Percentiles rank a stretch among this genome's conserved stretches.
phyloP scores from a whole-genome alignment of 2,113 vertebrate genomes.

The Dromas ardeola region DNA sequence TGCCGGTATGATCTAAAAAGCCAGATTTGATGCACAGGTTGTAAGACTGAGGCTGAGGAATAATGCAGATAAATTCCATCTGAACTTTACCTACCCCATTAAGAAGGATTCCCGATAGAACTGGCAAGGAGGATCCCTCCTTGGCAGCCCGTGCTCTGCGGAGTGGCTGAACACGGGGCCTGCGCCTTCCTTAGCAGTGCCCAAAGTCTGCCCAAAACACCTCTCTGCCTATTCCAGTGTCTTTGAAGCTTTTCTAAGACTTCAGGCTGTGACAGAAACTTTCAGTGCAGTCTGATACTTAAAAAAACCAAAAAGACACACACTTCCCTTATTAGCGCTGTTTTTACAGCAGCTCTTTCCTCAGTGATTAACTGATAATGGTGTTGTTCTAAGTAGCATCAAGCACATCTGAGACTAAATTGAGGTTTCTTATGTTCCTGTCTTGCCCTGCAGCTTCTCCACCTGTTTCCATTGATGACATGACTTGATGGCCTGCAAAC shows the following conservation, averaged over 20 bases:
- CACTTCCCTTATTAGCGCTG: not conserved
- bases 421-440: not conserved
- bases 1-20: not conserved
- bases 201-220: not conserved
- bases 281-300: not conserved
- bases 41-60: not conserved
- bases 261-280: not conserved
- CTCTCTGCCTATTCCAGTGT: not conserved
- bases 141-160: not conserved
- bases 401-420: not conserved
- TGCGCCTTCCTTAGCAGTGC: not conserved
- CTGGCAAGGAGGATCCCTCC: not conserved
- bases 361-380: not conserved
- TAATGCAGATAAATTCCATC: not conserved
- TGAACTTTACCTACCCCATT: not conserved
- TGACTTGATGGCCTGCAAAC: not conserved
- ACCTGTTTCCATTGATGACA: not conserved
- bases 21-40: not conserved
- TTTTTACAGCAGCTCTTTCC: not conserved
- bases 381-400: not conserved
- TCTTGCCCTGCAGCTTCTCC: not conserved
- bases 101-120: not conserved
- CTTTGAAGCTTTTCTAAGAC: not conserved
- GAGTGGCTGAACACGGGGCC: not conserved
- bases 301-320: rapidly evolving